phyloP scores from a whole-genome alignment of 2,888 invertebrate genomes.

The Meloe dianella region DNA sequence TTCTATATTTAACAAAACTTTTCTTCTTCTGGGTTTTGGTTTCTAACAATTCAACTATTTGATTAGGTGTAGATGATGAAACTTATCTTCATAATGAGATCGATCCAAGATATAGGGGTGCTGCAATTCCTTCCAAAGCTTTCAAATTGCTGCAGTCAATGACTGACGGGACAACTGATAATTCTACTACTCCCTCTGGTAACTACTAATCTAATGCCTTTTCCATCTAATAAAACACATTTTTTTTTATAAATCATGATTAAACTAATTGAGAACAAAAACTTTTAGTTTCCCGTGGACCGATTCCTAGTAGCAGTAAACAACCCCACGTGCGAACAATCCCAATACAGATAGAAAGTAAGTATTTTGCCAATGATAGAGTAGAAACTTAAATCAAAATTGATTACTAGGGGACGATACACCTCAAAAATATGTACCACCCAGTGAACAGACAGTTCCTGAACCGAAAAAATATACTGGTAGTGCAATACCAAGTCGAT shows the following conservation, averaged over 20 bases:
- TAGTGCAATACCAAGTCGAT: slow-evolving; percentile 79
- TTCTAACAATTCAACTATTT: slow-evolving; percentile 23
- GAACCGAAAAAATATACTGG: slow-evolving; percentile 78
- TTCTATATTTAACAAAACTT: slow-evolving; percentile 13
- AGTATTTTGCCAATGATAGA: slow-evolving; percentile 16
- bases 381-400: background rate
- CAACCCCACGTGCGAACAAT: slow-evolving; percentile 63
- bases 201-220: slow-evolving; percentile 16
- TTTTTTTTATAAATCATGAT: slow-evolving; percentile 10
- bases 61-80: slow-evolving; percentile 62
- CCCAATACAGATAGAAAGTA: slow-evolving; percentile 72
- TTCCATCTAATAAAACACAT: slow-evolving; percentile 11
- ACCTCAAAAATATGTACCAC: slow-evolving; percentile 61
- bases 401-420: slow-evolving; percentile 45
- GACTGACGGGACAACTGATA: slow-evolving; percentile 57
- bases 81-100: slow-evolving; percentile 64
- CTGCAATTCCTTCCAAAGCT: slow-evolving; percentile 72
- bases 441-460: slow-evolving; percentile 71
- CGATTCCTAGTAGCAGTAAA: slow-evolving; percentile 34
- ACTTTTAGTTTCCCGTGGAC: slow-evolving; percentile 39
- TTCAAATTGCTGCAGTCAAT: slow-evolving; percentile 72
- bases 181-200: slow-evolving; percentile 17
- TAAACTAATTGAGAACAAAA: background rate
- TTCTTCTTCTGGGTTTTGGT: background rate
- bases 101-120: slow-evolving; percentile 68